Evolutionary conservation across 2,113 vertebrate genomes (phyloP), one percentile per base, ranked within the genome.

Genomic region (Hippocampus zosterae): DNA sequence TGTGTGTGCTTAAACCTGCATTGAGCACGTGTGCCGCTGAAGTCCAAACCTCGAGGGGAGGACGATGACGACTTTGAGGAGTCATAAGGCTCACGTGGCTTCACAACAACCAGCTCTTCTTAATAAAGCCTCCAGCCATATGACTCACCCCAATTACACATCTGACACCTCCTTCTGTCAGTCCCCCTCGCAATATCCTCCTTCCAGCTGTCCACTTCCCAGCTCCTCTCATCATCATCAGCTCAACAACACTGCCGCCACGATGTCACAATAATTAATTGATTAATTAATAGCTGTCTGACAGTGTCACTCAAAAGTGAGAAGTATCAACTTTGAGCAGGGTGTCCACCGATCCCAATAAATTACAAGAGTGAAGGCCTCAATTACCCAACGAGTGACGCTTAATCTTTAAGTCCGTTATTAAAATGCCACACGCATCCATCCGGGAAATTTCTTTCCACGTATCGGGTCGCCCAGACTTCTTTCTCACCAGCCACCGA

Each of bases 71-170:
- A 25, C 53, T 57, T 27, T 27, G 11, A 57, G 55, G 55, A 57
- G 52, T 50, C 48, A 21, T 18, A 18, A 50, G 52, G 52, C 52
- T 23, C 52, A 55, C 52, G 21, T 23, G 52, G 52, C 18, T 1
- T 2, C 52, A 55, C 52, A 23, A 3, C 21, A 55, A 3, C 19
- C 8, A 11, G 8, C n/a, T 55, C 8, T 53, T 53, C 15, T 53
- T 23, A 2, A 53, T 11, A 53, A 23, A n/a, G 52, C 46, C 46
- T 50, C 5, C 48, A 6, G 48, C 29, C 37, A 29, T 10, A 3
- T 18, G 23, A 77, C 85, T 92, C 90, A 90, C 86, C 89, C 87
- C 90, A 91, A 92, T 93, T 91, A 91, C 83, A 86, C 72, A 71
- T 44, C 84, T 81, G 85, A 88, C 89, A 90, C 87, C 78, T 67